Percentiles rank a stretch among this genome's conserved stretches.
phyloP scores from a whole-genome alignment of 2,113 vertebrate species.

The Ploceus nigricollis region DNA sequence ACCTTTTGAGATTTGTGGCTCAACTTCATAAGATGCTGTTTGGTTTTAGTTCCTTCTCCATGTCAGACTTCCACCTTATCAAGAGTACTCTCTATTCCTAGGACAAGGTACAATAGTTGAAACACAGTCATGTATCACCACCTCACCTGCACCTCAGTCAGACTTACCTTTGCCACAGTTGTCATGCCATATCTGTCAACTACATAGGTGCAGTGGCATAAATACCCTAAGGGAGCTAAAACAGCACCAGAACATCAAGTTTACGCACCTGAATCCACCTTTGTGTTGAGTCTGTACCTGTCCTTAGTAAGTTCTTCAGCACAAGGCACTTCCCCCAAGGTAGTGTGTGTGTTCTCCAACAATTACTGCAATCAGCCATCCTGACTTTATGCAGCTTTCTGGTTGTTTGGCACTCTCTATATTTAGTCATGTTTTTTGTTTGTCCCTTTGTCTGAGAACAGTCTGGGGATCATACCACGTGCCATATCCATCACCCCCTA shows the following conservation, averaged over 20 bases:
- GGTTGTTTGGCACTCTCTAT: not conserved
- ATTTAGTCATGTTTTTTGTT: not conserved
- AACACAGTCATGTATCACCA: not conserved
- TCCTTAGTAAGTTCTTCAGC: not conserved
- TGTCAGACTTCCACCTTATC: not conserved
- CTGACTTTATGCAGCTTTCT: not conserved
- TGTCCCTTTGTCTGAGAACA: not conserved
- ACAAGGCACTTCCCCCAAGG: not conserved
- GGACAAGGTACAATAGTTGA: not conserved
- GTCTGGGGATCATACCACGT: not conserved
- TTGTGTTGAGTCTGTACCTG: not conserved
- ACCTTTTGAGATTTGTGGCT: not conserved
- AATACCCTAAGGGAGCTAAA: not conserved
- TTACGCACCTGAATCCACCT: not conserved
- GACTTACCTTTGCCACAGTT: not conserved
- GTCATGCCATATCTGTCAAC: not conserved
- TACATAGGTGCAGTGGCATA: not conserved
- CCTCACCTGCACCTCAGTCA: not conserved
- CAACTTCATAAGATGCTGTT: not conserved
- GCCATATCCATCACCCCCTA: not conserved
- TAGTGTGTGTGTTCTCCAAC: not conserved
- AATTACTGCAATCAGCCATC: not conserved
- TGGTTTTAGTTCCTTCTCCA: not conserved
- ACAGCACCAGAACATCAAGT: not conserved
- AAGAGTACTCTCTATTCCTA: not conserved